Conservation (phyloP, 2,888 invertebrate species). For the Muscina levida region DNA sequence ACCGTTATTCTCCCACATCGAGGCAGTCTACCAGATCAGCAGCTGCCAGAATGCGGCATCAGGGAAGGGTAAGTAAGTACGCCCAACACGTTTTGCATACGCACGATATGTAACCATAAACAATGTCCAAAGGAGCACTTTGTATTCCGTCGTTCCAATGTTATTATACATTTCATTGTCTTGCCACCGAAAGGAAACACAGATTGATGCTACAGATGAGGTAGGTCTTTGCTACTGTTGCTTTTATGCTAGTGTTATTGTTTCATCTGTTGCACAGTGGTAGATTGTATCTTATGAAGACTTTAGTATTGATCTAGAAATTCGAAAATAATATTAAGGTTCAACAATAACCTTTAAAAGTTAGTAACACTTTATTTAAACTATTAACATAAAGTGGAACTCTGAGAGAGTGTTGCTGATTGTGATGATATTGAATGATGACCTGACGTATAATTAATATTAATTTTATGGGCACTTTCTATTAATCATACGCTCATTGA, state of each 20-base stretch:
- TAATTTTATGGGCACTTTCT: no score
- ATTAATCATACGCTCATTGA: no score
- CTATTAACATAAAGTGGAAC: no score
- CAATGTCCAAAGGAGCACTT: conserved; percentile 11
- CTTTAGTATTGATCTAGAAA: no score
- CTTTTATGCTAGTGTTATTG: neutral
- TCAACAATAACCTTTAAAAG: no score
- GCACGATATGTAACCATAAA: conserved; percentile 9
- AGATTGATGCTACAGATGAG: conserved; percentile 36
- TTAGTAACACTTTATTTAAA: no score
- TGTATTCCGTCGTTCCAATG: conserved; percentile 23
- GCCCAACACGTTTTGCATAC: conserved; percentile 48
- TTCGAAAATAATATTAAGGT: no score
- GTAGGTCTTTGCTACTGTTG: neutral
- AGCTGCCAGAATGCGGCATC: neutral
- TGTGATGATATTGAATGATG: no score
- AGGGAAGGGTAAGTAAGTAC: conserved; percentile 42
- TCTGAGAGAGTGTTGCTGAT: no score
- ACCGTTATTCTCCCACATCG: neutral
- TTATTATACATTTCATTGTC: conserved; percentile 24
- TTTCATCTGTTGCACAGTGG: neutral
- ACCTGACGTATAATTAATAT: no score
- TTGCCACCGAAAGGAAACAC: conserved; percentile 31
- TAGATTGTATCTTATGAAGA: no score
- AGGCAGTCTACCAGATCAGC: neutral